These are phyloP conservation scores for Papilio xuthus DNA, from an alignment of 1,140 invertebrate genomes.

Conservation along the genomic window DNA sequence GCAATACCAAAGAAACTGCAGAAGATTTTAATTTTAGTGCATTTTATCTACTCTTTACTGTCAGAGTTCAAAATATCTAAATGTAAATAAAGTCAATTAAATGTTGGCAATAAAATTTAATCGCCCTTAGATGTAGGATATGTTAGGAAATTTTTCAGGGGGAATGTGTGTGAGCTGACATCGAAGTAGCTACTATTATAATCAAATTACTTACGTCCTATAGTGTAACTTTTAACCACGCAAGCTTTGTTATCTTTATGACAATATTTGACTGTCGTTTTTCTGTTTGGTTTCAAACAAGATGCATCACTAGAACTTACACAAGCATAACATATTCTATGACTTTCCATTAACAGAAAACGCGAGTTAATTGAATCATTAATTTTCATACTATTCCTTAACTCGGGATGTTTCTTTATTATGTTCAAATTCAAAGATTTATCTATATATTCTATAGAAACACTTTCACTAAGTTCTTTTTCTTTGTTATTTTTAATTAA, in stretches of 20 bases:
- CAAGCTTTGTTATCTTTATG: conserved; percentile 53
- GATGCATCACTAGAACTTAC: conserved; percentile 55
- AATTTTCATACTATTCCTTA: not conserved
- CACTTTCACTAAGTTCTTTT: not conserved
- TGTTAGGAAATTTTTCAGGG: too few relatives aligned
- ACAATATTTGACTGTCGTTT: conserved; percentile 67
- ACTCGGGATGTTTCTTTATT: not conserved
- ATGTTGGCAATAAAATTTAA: too few relatives aligned
- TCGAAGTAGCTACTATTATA: conserved; percentile 24
- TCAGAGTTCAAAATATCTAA: too few relatives aligned
- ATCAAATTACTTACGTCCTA: conserved; percentile 45
- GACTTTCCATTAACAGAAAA: conserved; percentile 50
- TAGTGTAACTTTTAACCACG: conserved; percentile 53
- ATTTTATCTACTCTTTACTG: too few relatives aligned
- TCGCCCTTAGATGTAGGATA: too few relatives aligned
- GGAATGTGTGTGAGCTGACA: too few relatives aligned
- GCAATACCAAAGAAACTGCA: too few relatives aligned
- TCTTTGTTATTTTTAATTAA: not conserved
- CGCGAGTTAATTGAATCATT: conserved; percentile 34
- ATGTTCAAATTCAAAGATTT: not conserved
- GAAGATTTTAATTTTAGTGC: too few relatives aligned
- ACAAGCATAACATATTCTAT: conserved; percentile 65
- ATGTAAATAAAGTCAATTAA: too few relatives aligned
- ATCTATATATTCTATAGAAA: not conserved
- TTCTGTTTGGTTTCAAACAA: conserved; percentile 56